Evolutionary conservation across 2,888 invertebrate species (phyloP), one percentile per base, ranked within the genome.

Genomic region (Conops quadrifasciatus): DNA sequence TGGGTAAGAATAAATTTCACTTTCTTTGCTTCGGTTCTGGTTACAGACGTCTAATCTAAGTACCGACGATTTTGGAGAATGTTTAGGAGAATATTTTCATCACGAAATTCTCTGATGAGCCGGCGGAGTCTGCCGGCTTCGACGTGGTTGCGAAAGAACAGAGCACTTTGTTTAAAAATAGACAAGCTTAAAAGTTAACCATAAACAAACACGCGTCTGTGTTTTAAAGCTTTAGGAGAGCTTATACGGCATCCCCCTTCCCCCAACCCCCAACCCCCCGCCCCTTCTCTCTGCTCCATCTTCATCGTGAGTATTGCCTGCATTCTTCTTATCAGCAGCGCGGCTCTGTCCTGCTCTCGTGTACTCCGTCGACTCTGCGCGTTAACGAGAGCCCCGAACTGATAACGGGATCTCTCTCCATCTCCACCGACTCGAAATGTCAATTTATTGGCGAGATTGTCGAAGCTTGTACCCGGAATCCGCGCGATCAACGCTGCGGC

Each of bases 391-490:
- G 56, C 56, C 21, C 16, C 13, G 7, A 3, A 47, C 45, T 47
- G 66, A 67, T 67, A 67, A 58, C 21, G 58, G 43, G 56, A 67
- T 58, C 58, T 21, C 58, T 21, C 67, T 11, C 45, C 7, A 26
- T 30, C 28, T 43, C 53, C 67, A 9, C 58, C 45, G 67, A 56
- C 58, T 67, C 67, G 24, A 16, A 45, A 16, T 67, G 67, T 67
- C 67, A 67, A 56, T 58, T 67, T 24, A 26, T n/a, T n/a, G 58
- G 16, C 15, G 58, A 67, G 67, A 58, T 67, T 67, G 28, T 36
- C 11, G 16, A 9, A 26, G 26, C 2, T 24, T 28, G 16, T 26
- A 58, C n/a, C 15, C 26, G 43, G 19, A 45, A 45, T 43, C 53
- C 45, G 26, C 49, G 9, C 7, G 26, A 43, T 26, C 19, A 28